These are phyloP conservation scores for Dryoscopus gambensis DNA, from an alignment of 2,113 vertebrate genomes.

Conservation along the genomic window DNA sequence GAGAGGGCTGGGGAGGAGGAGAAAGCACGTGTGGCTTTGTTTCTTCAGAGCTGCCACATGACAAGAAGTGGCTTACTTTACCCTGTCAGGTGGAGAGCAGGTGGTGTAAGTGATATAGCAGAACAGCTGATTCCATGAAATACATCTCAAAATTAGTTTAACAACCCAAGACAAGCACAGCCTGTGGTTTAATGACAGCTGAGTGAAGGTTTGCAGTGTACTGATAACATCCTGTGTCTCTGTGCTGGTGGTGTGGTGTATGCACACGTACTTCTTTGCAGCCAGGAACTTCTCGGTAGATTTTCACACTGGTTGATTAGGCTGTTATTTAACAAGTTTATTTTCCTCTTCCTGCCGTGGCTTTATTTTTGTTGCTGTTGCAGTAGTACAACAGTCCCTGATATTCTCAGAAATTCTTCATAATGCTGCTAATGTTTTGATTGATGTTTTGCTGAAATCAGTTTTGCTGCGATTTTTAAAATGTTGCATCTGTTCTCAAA, in stretches of 20 bases:
- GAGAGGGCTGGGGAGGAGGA: background rate
- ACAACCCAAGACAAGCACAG: background rate
- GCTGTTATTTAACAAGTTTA: slow-evolving; percentile 12
- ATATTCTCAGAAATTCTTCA: background rate
- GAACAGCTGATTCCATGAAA: slow-evolving; percentile 24
- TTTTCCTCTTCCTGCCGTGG: background rate
- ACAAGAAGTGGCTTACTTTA: background rate
- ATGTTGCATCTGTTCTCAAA: slow-evolving; percentile 16
- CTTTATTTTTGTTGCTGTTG: slow-evolving; percentile 5
- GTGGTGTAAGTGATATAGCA: background rate
- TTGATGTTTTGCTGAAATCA: background rate
- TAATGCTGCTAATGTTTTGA: background rate
- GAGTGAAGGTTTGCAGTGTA: slow-evolving; percentile 44
- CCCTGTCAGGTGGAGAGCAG: background rate
- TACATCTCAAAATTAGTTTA: slow-evolving; percentile 24
- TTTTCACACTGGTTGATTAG: slow-evolving; percentile 14
- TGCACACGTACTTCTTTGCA: background rate
- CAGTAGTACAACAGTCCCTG: background rate
- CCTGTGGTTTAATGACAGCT: slow-evolving; percentile 44
- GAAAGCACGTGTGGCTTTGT: background rate
- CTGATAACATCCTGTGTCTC: slow-evolving; percentile 69
- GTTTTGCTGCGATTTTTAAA: background rate
- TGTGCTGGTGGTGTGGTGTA: slow-evolving; percentile 32
- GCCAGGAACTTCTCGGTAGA: background rate
- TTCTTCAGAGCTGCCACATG: background rate